Conservation (phyloP, 1,140 invertebrate genomes). For the Papilio glaucus region DNA sequence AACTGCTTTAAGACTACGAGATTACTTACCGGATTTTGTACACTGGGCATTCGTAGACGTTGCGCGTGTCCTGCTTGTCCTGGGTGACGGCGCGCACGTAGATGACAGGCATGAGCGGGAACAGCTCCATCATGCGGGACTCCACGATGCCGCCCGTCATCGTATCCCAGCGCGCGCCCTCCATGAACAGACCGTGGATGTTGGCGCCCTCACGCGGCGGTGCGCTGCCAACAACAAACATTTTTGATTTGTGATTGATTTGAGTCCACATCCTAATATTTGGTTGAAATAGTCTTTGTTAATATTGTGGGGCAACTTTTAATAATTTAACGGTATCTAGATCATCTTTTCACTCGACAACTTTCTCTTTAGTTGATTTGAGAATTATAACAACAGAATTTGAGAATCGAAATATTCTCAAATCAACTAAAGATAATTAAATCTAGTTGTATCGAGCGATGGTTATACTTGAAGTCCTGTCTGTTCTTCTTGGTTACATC, state of each 20-base stretch:
- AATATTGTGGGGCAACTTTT: too few relatives aligned
- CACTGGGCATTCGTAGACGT: slow-evolving; percentile 96
- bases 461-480: slow-evolving; percentile 90
- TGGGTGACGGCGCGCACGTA: slow-evolving; percentile 93
- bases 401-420: too few relatives aligned
- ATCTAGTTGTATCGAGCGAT: too few relatives aligned
- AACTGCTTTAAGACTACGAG: too few relatives aligned
- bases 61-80: slow-evolving; percentile 94
- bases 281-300: too few relatives aligned
- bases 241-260: not conserved
- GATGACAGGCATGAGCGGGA: slow-evolving; percentile 95
- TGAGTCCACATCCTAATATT: too few relatives aligned
- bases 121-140: slow-evolving; percentile 94
- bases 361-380: too few relatives aligned
- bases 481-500: slow-evolving; percentile 97
- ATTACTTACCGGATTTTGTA: slow-evolving; percentile 91
- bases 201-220: slow-evolving; percentile 96
- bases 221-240: slow-evolving; percentile 74
- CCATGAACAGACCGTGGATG: slow-evolving; percentile 95
- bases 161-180: slow-evolving; percentile 96
- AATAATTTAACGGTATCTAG: too few relatives aligned
- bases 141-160: slow-evolving; percentile 90
- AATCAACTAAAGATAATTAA: too few relatives aligned
- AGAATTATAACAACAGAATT: too few relatives aligned
- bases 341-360: too few relatives aligned